Percentiles rank a stretch among this genome's conserved stretches.
Evolutionary conservation across 1,140 invertebrate species (phyloP).

Genomic region (Saccostrea glomerata): DNA sequence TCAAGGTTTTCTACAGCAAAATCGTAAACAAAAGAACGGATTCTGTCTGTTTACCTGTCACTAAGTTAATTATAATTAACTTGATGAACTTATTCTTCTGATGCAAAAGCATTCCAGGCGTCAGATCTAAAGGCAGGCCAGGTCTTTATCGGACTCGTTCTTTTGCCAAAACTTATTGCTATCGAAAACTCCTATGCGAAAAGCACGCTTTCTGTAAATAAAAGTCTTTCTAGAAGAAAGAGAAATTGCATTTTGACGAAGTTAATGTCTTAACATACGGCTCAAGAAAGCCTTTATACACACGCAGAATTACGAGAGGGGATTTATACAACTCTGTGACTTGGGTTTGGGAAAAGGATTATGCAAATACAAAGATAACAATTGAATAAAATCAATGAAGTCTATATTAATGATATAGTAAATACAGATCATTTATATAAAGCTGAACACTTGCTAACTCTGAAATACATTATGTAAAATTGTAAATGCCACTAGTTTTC

Average conservation of each 20-base stretch:
- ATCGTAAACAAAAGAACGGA: neutral
- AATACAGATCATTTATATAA: too few relatives aligned
- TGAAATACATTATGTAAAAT: too few relatives aligned
- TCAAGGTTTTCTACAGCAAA: neutral
- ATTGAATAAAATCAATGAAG: too few relatives aligned
- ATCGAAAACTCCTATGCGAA: slow-evolving; percentile 11
- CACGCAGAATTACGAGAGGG: too few relatives aligned
- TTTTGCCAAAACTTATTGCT: slow-evolving; percentile 31
- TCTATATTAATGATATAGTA: too few relatives aligned
- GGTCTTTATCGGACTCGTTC: slow-evolving; percentile 9
- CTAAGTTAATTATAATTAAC: slow-evolving; percentile 27
- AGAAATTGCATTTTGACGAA: slow-evolving; percentile 12
- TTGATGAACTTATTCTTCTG: slow-evolving; percentile 26
- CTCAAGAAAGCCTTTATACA: too few relatives aligned
- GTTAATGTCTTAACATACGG: slow-evolving; percentile 1
- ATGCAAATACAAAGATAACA: too few relatives aligned
- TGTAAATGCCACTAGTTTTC: too few relatives aligned
- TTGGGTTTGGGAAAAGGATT: too few relatives aligned
- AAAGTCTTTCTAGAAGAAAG: neutral
- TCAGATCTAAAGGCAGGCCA: slow-evolving; percentile 17
- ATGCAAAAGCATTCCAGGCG: neutral
- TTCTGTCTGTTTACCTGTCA: neutral
- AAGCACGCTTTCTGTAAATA: slow-evolving; percentile 24
- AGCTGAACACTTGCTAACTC: too few relatives aligned
- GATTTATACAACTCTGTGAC: too few relatives aligned